Percentiles rank a stretch among this genome's conserved stretches.
These are phyloP conservation scores for Catagonus wagneri DNA, from an alignment of 2,113 vertebrate species.

Conservation along the genomic window DNA sequence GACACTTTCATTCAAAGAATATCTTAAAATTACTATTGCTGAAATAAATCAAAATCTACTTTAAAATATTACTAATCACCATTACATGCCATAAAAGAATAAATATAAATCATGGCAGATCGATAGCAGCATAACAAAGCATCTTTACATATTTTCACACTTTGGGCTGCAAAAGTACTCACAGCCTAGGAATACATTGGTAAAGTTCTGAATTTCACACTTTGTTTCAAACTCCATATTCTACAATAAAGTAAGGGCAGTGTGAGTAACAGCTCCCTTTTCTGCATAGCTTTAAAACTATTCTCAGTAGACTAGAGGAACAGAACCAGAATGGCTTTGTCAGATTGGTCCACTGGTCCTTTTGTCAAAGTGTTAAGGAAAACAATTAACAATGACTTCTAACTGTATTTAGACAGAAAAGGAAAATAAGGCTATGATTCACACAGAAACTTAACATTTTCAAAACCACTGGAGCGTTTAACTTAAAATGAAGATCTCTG, in stretches of 20 bases:
- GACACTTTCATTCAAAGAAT: constrained; percentile 79
- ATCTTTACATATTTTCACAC: constrained; percentile 78
- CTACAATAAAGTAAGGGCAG: constrained; percentile 73
- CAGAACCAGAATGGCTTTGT: constrained; percentile 76
- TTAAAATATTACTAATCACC: constrained; percentile 83
- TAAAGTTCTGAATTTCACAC: constrained; percentile 59
- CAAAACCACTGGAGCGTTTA: constrained; percentile 40
- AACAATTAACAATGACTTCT: constrained; percentile 73
- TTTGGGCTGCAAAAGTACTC: constrained; percentile 74
- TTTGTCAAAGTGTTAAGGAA: constrained; percentile 73
- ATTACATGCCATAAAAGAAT: constrained; percentile 86
- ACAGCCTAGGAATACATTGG: constrained; percentile 72
- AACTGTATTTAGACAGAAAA: constrained; percentile 74
- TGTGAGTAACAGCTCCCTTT: constrained; percentile 76
- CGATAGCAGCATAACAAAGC: constrained; percentile 85
- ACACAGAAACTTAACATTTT: constrained; percentile 67
- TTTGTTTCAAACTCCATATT: constrained; percentile 47
- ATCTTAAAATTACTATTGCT: constrained; percentile 86
- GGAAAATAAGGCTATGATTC: constrained; percentile 75
- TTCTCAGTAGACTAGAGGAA: constrained; percentile 73
- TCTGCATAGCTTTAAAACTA: constrained; percentile 81
- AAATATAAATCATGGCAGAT: constrained; percentile 85
- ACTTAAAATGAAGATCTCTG: constrained; percentile 43
- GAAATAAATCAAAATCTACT: constrained; percentile 83
- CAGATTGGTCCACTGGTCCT: constrained; percentile 73